phyloP scores from a whole-genome alignment of 2,888 invertebrate species.

The Drosophila melanosoma region DNA sequence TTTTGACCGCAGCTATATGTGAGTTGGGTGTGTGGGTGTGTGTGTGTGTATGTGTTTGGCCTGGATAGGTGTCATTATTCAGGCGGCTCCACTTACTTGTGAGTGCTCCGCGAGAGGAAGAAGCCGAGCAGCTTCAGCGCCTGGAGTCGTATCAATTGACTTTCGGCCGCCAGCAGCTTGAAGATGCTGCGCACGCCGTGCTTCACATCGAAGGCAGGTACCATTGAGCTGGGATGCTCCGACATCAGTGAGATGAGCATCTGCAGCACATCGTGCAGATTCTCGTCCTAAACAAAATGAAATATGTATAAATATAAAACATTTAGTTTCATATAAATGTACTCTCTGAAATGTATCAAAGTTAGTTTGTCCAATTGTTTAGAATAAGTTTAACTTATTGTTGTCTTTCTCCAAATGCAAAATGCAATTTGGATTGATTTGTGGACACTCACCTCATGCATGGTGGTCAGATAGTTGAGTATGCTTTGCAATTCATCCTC shows the following conservation, averaged over 20 bases:
- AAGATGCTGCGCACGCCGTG: conserved; percentile 98
- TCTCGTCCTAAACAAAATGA: conserved; percentile 90
- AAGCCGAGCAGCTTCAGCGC: conserved; percentile 98
- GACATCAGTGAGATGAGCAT: conserved; percentile 98
- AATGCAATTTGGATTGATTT: too few species aligned
- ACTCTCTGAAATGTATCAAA: background rate
- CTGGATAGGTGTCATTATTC: background rate
- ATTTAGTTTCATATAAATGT: background rate
- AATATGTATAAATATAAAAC: background rate
- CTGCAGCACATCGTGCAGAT: conserved; percentile 98
- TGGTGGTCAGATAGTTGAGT: conserved; percentile 98
- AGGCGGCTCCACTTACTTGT: conserved; percentile 90
- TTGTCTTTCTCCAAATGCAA: background rate
- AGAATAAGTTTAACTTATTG: background rate
- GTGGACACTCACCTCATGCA: conserved; percentile 93
- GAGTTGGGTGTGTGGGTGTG: background rate
- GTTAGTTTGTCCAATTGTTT: background rate
- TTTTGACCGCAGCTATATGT: background rate
- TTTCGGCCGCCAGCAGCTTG: conserved; percentile 97
- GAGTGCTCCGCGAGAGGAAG: conserved; percentile 98
- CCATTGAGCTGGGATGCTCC: conserved; percentile 99
- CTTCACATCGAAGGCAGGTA: conserved; percentile 99
- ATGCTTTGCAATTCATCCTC: conserved; percentile 99
- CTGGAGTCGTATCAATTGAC: conserved; percentile 97
- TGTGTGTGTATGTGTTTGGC: background rate